A percentile compares a stretch with the other conserved stretches of the same genome.
Conservation (phyloP, 2,113 vertebrate species). For the Galeopterus variegatus region DNA sequence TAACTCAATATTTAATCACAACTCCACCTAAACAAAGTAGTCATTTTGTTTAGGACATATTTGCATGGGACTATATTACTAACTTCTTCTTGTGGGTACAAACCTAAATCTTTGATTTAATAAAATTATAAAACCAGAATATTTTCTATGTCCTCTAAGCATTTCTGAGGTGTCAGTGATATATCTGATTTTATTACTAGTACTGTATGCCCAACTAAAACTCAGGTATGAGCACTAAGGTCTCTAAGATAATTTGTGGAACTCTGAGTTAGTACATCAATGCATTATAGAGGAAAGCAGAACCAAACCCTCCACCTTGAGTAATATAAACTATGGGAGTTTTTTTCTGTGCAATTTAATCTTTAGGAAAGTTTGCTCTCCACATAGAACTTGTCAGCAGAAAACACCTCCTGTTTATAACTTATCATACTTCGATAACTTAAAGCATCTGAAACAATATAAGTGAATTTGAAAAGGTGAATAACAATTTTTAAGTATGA, state of each 20-base stretch:
- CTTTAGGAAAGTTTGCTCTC: neutral
- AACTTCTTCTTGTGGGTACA: neutral
- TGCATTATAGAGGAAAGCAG: neutral
- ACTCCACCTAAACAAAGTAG: neutral
- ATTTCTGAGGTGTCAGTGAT: neutral
- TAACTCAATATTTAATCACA: neutral
- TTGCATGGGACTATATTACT: neutral
- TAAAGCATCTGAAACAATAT: neutral
- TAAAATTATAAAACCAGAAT: neutral
- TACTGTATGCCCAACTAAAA: neutral
- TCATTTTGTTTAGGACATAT: neutral
- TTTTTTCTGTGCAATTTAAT: neutral
- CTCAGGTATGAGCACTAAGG: neutral
- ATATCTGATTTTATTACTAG: conserved; percentile 7
- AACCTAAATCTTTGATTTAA: neutral
- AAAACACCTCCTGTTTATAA: neutral
- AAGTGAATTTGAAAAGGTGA: neutral
- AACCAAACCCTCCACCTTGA: neutral
- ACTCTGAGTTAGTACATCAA: neutral
- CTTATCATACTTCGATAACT: conserved; percentile 1
- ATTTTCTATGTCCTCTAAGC: neutral
- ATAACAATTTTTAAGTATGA: neutral
- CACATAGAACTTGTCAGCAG: neutral
- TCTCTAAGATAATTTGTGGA: neutral
- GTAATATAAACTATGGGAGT: neutral